These are phyloP conservation scores for Phylloscopus trochilus DNA, from an alignment of 2,113 vertebrate species.

Conservation along the genomic window DNA sequence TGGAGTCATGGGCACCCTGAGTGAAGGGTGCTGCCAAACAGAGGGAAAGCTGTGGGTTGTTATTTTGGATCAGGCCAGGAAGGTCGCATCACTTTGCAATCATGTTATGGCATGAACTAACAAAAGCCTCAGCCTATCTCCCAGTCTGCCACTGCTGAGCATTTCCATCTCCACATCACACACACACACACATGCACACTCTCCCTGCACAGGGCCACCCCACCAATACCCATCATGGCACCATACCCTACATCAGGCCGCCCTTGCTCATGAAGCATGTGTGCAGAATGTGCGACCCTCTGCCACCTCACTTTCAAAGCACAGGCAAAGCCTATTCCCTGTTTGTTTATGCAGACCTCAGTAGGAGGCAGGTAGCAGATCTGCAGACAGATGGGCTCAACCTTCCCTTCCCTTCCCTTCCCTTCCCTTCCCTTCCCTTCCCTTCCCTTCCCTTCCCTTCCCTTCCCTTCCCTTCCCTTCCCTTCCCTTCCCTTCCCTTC, in stretches of 20 bases:
- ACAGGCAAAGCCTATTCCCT: neutral
- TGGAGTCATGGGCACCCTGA: neutral
- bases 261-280: neutral
- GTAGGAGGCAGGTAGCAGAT: neutral
- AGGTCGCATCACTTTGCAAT: neutral
- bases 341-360: neutral
- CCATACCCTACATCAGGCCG: neutral
- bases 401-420: neutral
- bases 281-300: rapidly evolving
- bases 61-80: neutral
- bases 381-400: neutral
- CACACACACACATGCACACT: neutral
- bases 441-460: neutral
- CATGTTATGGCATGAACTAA: neutral
- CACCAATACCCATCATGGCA: neutral
- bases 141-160: neutral
- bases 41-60: neutral
- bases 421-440: neutral
- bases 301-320: neutral
- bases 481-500: neutral
- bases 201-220: neutral
- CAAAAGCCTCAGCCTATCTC: neutral
- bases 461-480: neutral
- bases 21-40: neutral
- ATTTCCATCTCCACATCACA: neutral